Conservation (phyloP, 2,888 invertebrate species). For the Pseudococcus viburni region DNA sequence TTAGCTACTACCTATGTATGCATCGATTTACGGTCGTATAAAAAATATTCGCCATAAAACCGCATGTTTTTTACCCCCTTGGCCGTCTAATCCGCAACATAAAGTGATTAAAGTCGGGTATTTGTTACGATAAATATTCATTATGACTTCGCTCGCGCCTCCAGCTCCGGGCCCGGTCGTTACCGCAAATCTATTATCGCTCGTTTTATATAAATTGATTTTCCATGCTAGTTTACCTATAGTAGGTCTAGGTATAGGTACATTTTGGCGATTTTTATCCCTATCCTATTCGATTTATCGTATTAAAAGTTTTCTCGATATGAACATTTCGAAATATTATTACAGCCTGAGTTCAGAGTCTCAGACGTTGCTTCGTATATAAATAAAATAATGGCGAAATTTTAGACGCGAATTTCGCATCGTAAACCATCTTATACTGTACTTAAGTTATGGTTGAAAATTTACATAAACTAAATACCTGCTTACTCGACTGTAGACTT, state of each 20-base stretch:
- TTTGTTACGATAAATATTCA: conserved; percentile 51
- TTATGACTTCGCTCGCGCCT: neutral
- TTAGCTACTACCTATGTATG: conserved; percentile 2
- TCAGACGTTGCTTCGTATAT: neutral
- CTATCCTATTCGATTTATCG: neutral
- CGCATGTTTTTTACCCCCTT: neutral
- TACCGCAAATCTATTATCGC: neutral
- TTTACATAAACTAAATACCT: conserved; percentile 29
- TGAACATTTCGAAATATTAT: too few relatives aligned
- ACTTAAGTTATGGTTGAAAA: neutral
- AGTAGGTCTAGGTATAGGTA: neutral
- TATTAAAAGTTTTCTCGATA: too few relatives aligned
- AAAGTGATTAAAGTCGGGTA: conserved; percentile 39
- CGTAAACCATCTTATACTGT: conserved; percentile 7
- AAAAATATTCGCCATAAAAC: conserved; percentile 41
- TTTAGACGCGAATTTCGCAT: neutral
- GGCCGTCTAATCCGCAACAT: conserved; percentile 18
- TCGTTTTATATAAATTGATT: neutral
- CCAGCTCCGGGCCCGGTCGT: neutral
- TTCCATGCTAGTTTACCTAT: neutral
- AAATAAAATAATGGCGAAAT: neutral
- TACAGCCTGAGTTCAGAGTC: too few relatives aligned
- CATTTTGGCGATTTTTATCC: neutral
- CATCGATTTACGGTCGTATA: neutral
- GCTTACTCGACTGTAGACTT: conserved; percentile 9